Evolutionary conservation across 2,888 invertebrate genomes (phyloP), one percentile per base, ranked within the genome.

Genomic region (Philereme transversata): DNA sequence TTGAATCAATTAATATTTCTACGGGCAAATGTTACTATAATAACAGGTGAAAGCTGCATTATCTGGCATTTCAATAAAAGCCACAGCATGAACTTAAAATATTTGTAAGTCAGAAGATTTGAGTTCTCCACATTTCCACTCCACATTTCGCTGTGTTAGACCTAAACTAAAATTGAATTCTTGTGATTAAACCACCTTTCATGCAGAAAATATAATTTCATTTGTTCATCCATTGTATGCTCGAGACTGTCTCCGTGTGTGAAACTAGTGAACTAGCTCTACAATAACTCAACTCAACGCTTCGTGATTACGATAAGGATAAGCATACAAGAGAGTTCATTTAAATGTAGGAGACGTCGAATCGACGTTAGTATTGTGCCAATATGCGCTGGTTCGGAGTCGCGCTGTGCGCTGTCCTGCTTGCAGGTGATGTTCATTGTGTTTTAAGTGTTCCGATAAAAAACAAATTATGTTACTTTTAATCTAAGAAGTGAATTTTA

Each of bases 351-450:
- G 60, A 44, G 40, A 22, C 51, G 48, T 8, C 4, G 5, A 11
- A 8, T 22, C 40, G 47, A 41, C 38, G 11, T 11, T 22, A n/a
- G 44, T 51, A 46, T 60, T 22, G 36, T 40, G 57, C 46, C 62
- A 61, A 44, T 6, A 64, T 61, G 67, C 52, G 56, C 50, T 38
- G 50, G 48, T n/a, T 60, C 4, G 44, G 44, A 38, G 46, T 48
- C 34, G 57, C 64, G 35, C 36, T 66, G 55, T 56, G 57, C 51
- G 45, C 52, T 9, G 9, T 65, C 36, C 53, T 69, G 57, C 53
- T 70, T 4, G 60, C 70, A 70, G 70, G 70, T 70, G 48, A 47
- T 40, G 55, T 53, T 45, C 43, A 8, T 33, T 9, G 46, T 47
- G 34, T 5, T 51, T 50, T 6, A 4, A 40, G 40, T 40, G 40